These are phyloP conservation scores for Digitonthophagus gazella DNA, from an alignment of 2,888 invertebrate species.

Conservation along the genomic window DNA sequence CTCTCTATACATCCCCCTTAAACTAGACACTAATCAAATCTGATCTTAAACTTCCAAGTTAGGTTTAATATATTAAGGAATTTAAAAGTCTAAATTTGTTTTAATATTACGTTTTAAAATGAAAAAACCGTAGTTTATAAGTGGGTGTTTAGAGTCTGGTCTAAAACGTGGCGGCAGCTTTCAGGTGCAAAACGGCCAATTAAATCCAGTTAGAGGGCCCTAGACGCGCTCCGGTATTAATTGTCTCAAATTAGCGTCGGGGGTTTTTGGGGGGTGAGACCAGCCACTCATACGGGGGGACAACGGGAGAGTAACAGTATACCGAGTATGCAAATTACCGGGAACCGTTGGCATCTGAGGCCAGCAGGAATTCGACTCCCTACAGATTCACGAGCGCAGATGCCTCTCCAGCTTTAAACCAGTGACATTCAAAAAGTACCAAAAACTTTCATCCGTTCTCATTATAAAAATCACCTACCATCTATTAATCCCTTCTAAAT, in stretches of 20 bases:
- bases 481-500: no score
- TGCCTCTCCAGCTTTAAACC: constrained; percentile 19
- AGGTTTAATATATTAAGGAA: no score
- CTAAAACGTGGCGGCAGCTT: background rate
- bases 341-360: constrained; percentile 34
- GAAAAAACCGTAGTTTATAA: no score
- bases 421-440: background rate
- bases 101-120: no score
- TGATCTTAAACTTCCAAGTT: background rate
- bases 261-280: background rate
- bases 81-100: no score
- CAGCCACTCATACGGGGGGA: constrained; percentile 6
- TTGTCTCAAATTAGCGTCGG: constrained; percentile 16
- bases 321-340: constrained; percentile 42
- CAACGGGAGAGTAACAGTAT: constrained; percentile 38
- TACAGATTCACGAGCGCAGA: constrained; percentile 17
- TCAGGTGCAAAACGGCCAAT: constrained; percentile 14
- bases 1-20: background rate
- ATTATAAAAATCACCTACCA: no score
- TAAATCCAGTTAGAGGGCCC: constrained; percentile 4
- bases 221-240: constrained; percentile 3
- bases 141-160: no score
- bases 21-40: background rate
- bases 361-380: constrained; percentile 37
- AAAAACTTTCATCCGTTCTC: no score